Evolutionary conservation across 2,797 vertebrate species (phyloP).

Genomic region (Eospalax fontanierii): DNA sequence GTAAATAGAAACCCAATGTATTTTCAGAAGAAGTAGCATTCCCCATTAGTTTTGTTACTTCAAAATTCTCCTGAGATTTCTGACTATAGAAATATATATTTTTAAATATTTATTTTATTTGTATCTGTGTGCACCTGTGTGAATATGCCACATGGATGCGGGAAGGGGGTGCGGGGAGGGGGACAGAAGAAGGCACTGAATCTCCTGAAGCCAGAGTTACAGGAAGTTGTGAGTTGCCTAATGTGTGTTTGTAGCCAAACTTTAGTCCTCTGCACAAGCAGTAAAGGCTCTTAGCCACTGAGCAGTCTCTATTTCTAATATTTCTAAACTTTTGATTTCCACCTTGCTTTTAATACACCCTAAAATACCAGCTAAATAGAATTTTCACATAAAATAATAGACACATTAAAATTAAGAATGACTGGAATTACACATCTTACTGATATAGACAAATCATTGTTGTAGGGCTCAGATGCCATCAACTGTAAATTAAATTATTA

Average conservation of each 20-base stretch:
- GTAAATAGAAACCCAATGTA: not conserved
- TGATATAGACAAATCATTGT: not conserved
- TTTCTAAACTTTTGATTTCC: not conserved
- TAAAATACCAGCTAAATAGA: not conserved
- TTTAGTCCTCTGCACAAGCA: not conserved
- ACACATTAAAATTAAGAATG: constrained; percentile 18
- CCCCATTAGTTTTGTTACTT: constrained; percentile 13
- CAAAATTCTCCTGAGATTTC: not conserved
- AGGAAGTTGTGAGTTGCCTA: not conserved
- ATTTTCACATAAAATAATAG: not conserved
- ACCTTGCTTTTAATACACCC: not conserved
- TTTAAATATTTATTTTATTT: not conserved
- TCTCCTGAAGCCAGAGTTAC: not conserved
- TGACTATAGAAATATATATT: not conserved
- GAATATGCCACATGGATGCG: not conserved
- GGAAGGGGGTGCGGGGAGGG: no score
- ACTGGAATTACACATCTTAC: not conserved
- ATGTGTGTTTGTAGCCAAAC: not conserved
- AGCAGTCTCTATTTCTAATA: not conserved
- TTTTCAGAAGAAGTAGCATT: not conserved
- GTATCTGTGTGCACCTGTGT: not conserved
- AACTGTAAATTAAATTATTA: constrained; percentile 19
- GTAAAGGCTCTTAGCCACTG: not conserved
- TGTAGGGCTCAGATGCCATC: not conserved
- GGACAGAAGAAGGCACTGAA: not conserved